A percentile compares a stretch with the other conserved stretches of the same genome.
phyloP scores from a whole-genome alignment of 2,113 vertebrate genomes.

The Talpa occidentalis region DNA sequence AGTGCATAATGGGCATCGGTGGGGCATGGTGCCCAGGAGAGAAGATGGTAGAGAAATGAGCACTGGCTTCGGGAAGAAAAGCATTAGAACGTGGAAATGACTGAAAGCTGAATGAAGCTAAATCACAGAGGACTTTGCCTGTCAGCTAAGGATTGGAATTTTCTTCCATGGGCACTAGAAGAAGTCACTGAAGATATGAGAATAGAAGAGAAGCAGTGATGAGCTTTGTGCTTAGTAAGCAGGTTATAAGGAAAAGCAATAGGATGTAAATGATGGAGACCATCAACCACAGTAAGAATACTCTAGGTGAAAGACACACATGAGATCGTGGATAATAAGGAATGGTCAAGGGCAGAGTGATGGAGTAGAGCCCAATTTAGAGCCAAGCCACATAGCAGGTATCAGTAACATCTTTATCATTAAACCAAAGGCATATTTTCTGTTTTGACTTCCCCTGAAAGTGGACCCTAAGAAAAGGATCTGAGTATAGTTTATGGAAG shows the following conservation, averaged over 20 bases:
- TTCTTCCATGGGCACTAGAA: neutral
- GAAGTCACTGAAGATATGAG: neutral
- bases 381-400: neutral
- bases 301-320: neutral
- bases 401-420: neutral
- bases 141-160: neutral
- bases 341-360: neutral
- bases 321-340: neutral
- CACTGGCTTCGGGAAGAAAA: neutral
- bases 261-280: neutral
- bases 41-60: neutral
- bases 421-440: neutral
- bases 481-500: conserved; percentile 7
- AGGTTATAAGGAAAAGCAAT: neutral
- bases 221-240: neutral
- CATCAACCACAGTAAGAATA: neutral
- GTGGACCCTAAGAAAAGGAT: neutral
- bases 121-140: neutral
- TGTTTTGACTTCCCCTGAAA: neutral
- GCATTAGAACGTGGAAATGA: neutral
- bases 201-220: neutral
- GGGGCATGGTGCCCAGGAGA: neutral
- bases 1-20: neutral
- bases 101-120: neutral
- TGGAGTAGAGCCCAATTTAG: neutral